Evolutionary conservation across 2,113 vertebrate genomes (phyloP).

Genomic region (Zosterops borbonicus): DNA sequence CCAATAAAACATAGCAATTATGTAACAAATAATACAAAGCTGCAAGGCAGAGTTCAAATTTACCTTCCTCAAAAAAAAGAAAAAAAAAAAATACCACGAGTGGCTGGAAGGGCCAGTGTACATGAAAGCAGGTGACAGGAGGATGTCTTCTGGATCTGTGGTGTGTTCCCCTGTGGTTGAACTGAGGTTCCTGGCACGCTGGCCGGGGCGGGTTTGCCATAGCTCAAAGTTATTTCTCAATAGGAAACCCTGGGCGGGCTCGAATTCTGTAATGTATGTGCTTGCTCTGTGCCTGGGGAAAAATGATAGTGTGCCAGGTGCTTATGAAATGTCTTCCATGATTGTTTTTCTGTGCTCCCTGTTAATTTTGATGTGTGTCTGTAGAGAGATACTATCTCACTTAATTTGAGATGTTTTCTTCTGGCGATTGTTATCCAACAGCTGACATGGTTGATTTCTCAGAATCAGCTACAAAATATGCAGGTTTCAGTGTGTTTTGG

Average conservation of each 20-base stretch:
- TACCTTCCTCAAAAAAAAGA: not conserved
- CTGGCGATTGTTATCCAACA: not conserved
- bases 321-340: conserved; percentile 42
- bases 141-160: not conserved
- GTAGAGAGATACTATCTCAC: conserved; percentile 37
- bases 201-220: rapidly evolving
- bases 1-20: conserved; percentile 78
- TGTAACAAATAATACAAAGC: conserved; percentile 75
- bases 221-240: not conserved
- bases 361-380: conserved; percentile 32
- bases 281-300: conserved; percentile 15
- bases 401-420: conserved; percentile 40
- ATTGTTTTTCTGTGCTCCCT: conserved; percentile 22
- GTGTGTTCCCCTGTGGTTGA: not conserved
- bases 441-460: conserved; percentile 9
- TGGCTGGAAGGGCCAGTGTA: not conserved
- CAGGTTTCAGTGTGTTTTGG: not conserved
- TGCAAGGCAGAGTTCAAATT: conserved; percentile 33
- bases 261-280: not conserved
- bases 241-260: not conserved
- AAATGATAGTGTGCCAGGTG: not conserved
- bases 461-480: not conserved
- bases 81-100: not conserved
- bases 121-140: not conserved
- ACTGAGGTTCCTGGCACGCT: not conserved